phyloP scores from a whole-genome alignment of 2,797 vertebrate species.

The Muscicapa striata region DNA sequence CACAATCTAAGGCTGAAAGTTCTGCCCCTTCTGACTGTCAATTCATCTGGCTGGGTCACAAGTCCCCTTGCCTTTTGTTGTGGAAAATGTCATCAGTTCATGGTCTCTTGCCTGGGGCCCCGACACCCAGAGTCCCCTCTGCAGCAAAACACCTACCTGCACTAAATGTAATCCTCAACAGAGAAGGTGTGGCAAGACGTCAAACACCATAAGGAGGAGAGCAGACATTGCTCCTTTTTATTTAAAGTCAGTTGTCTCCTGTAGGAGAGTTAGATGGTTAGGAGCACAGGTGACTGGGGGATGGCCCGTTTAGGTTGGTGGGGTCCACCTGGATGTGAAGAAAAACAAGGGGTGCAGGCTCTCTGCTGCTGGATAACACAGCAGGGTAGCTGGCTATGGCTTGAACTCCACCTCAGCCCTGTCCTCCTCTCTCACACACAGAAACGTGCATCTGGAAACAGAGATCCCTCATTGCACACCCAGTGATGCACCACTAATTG shows the following conservation, averaged over 20 bases:
- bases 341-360: background rate
- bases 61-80: background rate
- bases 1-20: background rate
- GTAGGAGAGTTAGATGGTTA: background rate
- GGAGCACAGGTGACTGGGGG: background rate
- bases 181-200: background rate
- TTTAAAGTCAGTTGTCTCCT: background rate
- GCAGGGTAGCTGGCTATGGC: background rate
- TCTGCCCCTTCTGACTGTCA: background rate
- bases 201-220: background rate
- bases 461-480: accelerated
- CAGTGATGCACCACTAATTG: background rate
- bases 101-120: accelerated
- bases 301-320: background rate
- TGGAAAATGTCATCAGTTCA: background rate
- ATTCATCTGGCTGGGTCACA: background rate
- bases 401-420: background rate
- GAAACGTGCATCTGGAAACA: background rate
- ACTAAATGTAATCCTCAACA: background rate
- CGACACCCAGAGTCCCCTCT: background rate
- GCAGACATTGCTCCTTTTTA: accelerated
- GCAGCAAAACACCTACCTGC: background rate
- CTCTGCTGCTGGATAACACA: background rate
- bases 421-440: background rate
- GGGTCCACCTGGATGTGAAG: too few relatives aligned